These are phyloP conservation scores for Trichechus manatus DNA, from an alignment of 2,113 vertebrate genomes.

Conservation along the genomic window DNA sequence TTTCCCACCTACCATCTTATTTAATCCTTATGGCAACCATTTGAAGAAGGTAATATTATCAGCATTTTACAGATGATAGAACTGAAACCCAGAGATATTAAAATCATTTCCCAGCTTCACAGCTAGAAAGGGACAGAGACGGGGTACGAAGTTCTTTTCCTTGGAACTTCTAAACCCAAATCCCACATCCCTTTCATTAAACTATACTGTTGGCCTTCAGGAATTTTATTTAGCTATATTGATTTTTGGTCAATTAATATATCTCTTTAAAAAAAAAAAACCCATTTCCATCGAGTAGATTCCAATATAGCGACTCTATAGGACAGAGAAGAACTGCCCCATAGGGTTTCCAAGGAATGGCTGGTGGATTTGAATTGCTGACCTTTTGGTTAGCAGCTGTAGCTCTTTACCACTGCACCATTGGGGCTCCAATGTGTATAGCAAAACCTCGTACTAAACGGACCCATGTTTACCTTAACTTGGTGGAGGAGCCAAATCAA, in stretches of 20 bases:
- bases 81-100: not conserved
- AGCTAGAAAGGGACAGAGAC: not conserved
- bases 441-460: not conserved
- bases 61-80: not conserved
- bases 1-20: not conserved
- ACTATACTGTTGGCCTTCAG: not conserved
- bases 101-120: not conserved
- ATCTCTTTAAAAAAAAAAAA: not conserved
- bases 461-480: not conserved
- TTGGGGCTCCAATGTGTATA: too few relatives aligned
- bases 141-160: not conserved
- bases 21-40: too few relatives aligned
- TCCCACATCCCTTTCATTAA: not conserved
- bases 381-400: too few relatives aligned
- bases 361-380: too few relatives aligned
- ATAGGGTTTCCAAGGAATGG: too few relatives aligned
- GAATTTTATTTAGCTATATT: not conserved
- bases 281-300: too few relatives aligned
- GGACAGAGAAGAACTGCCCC: too few relatives aligned
- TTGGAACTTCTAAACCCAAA: conserved; percentile 16
- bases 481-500: not conserved
- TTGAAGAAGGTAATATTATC: too few relatives aligned
- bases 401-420: too few relatives aligned
- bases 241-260: not conserved
- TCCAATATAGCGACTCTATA: too few relatives aligned